Percentiles rank a stretch among this genome's conserved stretches.
Evolutionary conservation across 2,113 vertebrate genomes (phyloP).

Genomic region (Mystacornis crossleyi): DNA sequence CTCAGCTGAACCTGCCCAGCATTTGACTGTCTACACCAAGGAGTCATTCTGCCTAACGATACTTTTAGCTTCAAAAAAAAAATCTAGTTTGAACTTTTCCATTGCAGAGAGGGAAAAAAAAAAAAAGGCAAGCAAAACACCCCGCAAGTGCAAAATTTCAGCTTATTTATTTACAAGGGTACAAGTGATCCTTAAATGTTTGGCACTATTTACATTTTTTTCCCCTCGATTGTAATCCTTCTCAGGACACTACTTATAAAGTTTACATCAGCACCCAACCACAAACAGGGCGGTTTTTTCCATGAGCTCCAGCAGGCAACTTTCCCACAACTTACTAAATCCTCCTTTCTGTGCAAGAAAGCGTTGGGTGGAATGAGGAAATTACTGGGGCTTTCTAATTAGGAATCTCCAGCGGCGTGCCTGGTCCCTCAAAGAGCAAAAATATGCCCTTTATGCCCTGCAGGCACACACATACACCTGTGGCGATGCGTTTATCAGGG

Average conservation of each 20-base stretch:
- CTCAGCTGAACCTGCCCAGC: not conserved
- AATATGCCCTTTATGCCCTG: fast-evolving
- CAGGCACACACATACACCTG: too few species aligned
- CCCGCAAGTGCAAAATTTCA: not conserved
- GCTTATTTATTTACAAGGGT: not conserved
- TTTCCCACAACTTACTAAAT: not conserved
- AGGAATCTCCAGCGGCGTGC: fast-evolving
- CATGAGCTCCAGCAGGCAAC: not conserved
- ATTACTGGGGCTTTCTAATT: fast-evolving
- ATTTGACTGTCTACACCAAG: not conserved
- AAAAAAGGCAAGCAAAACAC: fast-evolving
- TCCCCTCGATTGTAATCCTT: not conserved
- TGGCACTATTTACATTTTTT: not conserved
- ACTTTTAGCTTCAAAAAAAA: not conserved
- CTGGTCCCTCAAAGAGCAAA: not conserved
- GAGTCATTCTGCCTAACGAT: fast-evolving
- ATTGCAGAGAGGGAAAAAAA: fast-evolving
- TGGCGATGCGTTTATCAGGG: fast-evolving
- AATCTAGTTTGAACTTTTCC: not conserved
- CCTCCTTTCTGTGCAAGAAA: not conserved
- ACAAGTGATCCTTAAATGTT: not conserved
- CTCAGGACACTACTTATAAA: not conserved
- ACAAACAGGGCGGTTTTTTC: not conserved
- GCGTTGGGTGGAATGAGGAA: fast-evolving
- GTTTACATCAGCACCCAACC: not conserved